A percentile compares a stretch with the other conserved stretches of the same genome.
Evolutionary conservation across 2,113 vertebrate species (phyloP).

Genomic region (Brachyistius frenatus): DNA sequence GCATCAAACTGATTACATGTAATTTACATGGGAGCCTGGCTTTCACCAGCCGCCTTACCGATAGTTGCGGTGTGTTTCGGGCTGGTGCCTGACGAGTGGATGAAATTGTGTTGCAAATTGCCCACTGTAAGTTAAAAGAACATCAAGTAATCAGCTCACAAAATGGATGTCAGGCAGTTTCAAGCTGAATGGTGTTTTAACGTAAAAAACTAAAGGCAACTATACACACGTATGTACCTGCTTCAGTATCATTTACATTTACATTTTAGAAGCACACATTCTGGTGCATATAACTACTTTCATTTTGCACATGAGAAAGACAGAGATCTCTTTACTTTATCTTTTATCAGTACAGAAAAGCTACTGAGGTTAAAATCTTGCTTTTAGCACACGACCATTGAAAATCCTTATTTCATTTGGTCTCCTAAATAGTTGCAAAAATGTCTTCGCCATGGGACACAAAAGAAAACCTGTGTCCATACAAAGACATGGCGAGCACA

Average conservation of each 20-base stretch:
- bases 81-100: slow-evolving; percentile 88
- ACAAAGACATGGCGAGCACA: neutral
- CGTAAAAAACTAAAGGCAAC: slow-evolving; percentile 15
- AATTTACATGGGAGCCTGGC: slow-evolving; percentile 49
- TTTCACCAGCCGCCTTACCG: slow-evolving; percentile 82
- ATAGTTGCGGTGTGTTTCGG: slow-evolving; percentile 90
- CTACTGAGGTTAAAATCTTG: no score
- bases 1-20: slow-evolving; percentile 54
- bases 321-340: no score
- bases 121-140: slow-evolving; percentile 86
- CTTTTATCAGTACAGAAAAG: no score
- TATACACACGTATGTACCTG: neutral
- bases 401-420: slow-evolving; percentile 2
- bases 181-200: slow-evolving; percentile 23
- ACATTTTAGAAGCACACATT: no score
- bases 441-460: neutral
- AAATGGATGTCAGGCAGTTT: slow-evolving; percentile 60
- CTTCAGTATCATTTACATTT: neutral
- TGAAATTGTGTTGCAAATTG: slow-evolving; percentile 91
- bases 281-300: no score
- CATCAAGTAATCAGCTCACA: slow-evolving; percentile 66
- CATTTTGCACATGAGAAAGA: no score
- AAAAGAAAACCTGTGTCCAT: slow-evolving; percentile 6
- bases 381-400: slow-evolving; percentile 3
- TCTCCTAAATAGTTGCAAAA: slow-evolving; percentile 8